A percentile compares a stretch with the other conserved stretches of the same genome.
Conservation (phyloP, 2,113 vertebrate genomes). For the Anas platyrhynchos region DNA sequence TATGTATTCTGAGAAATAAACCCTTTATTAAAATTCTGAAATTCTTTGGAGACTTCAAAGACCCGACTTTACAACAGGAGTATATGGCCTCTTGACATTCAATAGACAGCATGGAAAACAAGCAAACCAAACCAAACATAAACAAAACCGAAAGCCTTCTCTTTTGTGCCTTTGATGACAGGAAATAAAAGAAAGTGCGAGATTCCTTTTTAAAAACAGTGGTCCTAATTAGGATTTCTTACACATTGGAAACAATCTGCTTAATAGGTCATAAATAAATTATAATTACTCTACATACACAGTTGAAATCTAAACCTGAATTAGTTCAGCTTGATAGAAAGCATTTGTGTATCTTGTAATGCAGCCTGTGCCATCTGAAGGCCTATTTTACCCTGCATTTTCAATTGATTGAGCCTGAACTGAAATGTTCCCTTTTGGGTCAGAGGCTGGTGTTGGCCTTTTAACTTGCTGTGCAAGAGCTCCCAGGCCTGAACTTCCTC, state of each 20-base stretch:
- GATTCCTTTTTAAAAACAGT: conserved; percentile 22
- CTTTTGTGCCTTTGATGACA: neutral
- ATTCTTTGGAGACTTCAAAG: conserved; percentile 29
- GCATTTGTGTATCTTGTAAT: conserved; percentile 16
- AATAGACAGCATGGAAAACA: neutral
- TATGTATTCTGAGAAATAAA: neutral
- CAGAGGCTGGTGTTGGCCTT: conserved; percentile 62
- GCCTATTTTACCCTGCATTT: conserved; percentile 26
- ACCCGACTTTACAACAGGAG: neutral
- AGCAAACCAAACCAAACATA: neutral
- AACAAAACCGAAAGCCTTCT: neutral
- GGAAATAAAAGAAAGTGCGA: neutral
- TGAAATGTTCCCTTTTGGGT: conserved; percentile 65
- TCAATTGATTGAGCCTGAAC: conserved; percentile 65
- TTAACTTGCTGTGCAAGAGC: conserved; percentile 52
- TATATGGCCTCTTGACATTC: conserved; percentile 2
- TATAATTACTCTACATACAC: neutral
- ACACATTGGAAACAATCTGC: neutral
- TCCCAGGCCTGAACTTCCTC: conserved; percentile 69
- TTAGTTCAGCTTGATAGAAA: conserved; percentile 26
- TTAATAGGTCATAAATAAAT: conserved; percentile 38
- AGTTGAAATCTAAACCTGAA: conserved; percentile 26
- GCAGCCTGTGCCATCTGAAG: conserved; percentile 36
- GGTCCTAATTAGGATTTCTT: conserved; percentile 40
- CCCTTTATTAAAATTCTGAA: neutral